phyloP scores from a whole-genome alignment of 2,797 vertebrate species.

The Australoheros facetus region DNA sequence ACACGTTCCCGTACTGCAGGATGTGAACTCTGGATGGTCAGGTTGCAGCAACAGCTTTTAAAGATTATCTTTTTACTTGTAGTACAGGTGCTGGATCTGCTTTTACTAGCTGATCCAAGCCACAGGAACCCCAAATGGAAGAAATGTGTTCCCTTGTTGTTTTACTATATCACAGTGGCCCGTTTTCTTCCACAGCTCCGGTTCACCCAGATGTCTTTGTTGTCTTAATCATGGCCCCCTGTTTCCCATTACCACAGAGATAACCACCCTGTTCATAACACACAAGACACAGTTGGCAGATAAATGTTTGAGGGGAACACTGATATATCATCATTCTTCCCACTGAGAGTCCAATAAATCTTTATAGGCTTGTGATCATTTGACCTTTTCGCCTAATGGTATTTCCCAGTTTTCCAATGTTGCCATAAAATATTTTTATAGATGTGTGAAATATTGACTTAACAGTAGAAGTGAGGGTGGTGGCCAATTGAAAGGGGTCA shows the following conservation, averaged over 20 bases:
- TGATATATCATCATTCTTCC: slow-evolving; percentile 67
- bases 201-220: slow-evolving; percentile 65
- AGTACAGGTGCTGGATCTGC: slow-evolving; percentile 61
- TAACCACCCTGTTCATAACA: slow-evolving; percentile 71
- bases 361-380: slow-evolving; percentile 69
- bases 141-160: slow-evolving; percentile 62
- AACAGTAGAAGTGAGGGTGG: slow-evolving; percentile 36
- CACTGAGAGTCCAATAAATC: slow-evolving; percentile 63
- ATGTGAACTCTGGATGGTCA: slow-evolving; percentile 26
- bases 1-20: not conserved
- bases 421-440: slow-evolving; percentile 62
- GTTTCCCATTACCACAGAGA: slow-evolving; percentile 76
- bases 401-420: slow-evolving; percentile 63
- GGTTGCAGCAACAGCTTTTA: slow-evolving; percentile 23
- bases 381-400: slow-evolving; percentile 66
- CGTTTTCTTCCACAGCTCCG: slow-evolving; percentile 55
- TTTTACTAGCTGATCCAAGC: slow-evolving; percentile 57
- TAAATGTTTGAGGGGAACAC: slow-evolving; percentile 57
- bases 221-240: slow-evolving; percentile 63
- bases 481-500: slow-evolving; percentile 54
- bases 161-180: slow-evolving; percentile 67
- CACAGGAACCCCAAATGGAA: slow-evolving; percentile 74
- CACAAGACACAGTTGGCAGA: slow-evolving; percentile 58
- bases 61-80: slow-evolving; percentile 27
- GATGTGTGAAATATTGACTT: slow-evolving; percentile 54